Evolutionary conservation across 2,113 vertebrate species (phyloP).

Genomic region (Eudorcas thomsonii): DNA sequence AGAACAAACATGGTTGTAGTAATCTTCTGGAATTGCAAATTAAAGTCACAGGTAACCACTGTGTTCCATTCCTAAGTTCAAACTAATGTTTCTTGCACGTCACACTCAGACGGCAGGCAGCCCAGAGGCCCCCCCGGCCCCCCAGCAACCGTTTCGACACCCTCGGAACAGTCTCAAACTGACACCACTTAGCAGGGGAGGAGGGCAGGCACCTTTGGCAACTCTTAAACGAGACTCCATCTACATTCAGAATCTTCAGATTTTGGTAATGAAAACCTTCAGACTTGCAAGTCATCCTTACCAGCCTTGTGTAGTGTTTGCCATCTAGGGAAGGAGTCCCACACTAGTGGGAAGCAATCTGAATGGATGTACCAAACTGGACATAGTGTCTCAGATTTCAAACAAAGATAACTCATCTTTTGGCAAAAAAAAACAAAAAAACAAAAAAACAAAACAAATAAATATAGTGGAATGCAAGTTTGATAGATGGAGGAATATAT

Average conservation of each 20-base stretch:
- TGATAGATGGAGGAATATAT: slow-evolving; percentile 78
- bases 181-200: no score
- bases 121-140: no score
- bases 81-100: no score
- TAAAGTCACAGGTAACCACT: no score
- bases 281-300: not conserved
- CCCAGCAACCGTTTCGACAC: no score
- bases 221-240: slow-evolving; percentile 14
- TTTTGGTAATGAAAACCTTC: not conserved
- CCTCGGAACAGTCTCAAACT: no score
- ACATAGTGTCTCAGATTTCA: slow-evolving; percentile 77
- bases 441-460: slow-evolving; percentile 80
- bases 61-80: no score
- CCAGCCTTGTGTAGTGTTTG: slow-evolving; percentile 67
- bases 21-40: no score
- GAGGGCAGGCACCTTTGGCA: not conserved
- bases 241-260: slow-evolving; percentile 41
- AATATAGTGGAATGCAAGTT: slow-evolving; percentile 87
- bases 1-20: slow-evolving; percentile 38
- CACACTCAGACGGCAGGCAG: no score
- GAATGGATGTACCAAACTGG: slow-evolving; percentile 66
- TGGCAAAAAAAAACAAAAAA: slow-evolving; percentile 79
- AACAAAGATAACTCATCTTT: slow-evolving; percentile 73
- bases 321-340: slow-evolving; percentile 59
- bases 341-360: slow-evolving; percentile 64